Evolutionary conservation across 2,888 invertebrate species (phyloP), one percentile per base, ranked within the genome.

Genomic region (Anodontia alba): DNA sequence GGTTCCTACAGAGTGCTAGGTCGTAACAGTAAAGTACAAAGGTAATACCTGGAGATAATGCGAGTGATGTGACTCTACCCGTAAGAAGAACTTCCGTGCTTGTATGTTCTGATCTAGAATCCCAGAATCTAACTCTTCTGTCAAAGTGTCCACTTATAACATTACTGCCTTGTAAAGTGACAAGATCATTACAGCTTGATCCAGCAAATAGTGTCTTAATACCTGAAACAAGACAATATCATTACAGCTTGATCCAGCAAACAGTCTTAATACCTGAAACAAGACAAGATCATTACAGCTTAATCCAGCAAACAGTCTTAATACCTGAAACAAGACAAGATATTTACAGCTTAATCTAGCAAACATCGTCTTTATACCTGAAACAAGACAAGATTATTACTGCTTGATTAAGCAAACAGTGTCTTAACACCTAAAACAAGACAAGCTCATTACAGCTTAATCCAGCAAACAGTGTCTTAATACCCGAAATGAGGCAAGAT

Each of bases 111-210:
- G 97, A 96, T 91, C 99, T 96, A 84, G 97, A 97, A 95, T 99
- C 99, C 99, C 99, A 99, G 95, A 99, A 95, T 73, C 99, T 96
- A 90, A 99, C 97, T 93, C 97, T 97, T 95, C 98, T 99, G 95
- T 99, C 99, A 95, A 98, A 99, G 95, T 99, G 99, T 33, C 99
- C 99, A 92, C 99, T 99, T 91, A 99, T 98, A 90, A 99, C 97
- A 67, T 92, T 93, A 74, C 97, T 97, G 10, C 92, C 92, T 74
- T 92, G 89, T 17, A 92, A 81, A 87, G 98, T 98, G 88, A 99
- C 98, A 83, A 99, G 96, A 95, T 99, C 99, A 95, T 99, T 98
- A 95, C 99, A 99, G 93, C 98, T 98, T 46, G 99, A 99, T 54
- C 98, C 99, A 77, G 98, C 98, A 89, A 94, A 94, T 76, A 94